Base-by-base conservation (phyloP, 2,797 vertebrate species). In the Gambusia yucatana region DNA sequence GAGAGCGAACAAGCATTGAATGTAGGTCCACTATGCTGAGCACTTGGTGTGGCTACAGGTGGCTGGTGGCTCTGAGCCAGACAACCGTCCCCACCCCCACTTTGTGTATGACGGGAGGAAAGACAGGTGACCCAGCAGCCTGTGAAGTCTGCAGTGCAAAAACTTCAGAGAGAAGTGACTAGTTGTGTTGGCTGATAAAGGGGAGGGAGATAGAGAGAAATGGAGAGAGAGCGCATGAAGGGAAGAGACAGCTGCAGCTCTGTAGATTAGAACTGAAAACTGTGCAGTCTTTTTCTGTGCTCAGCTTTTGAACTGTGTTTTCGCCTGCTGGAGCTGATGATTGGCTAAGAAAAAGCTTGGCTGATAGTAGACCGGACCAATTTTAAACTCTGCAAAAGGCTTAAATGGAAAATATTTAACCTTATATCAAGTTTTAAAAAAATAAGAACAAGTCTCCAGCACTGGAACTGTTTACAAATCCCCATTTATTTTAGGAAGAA, bases 261-360 rank as follows among this genome's bases (percentile, higher is more conserved):
- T 92, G 91, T 84, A 94, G 94, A 95, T 95, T 94, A 94, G 83
- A 77, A 80, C 82, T 89, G 84, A 95, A 94, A 94, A 92, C 83
- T 76, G 71, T 73, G 59, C 81, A 65, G 83, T 78, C 77, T 61
- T 77, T 86, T 81, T 83, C 86, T n/a, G 44, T 74, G 80, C 76
- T 78, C 30, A 0, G 80, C 91, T 94, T 44, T 93, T 92, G 91
- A 94, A 92, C 88, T 80, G 63, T 72, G 76, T 87, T 92, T 90
- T 73, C 30, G 39, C 63, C 82, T 75, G 84, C 84, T 83, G 76
- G 71, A 91, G 81, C 73, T 10, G 46, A 72, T 80, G 90, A 93
- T 71, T 86, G 88, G 80, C 81, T 57, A 25, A 75, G 74, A 77
- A 52, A 52, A 52, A 85, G 50, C 67, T 72, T 44, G 28, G 61